Base-by-base conservation (phyloP, 2,888 invertebrate species). In the Deladenus siricidicola region DNA sequence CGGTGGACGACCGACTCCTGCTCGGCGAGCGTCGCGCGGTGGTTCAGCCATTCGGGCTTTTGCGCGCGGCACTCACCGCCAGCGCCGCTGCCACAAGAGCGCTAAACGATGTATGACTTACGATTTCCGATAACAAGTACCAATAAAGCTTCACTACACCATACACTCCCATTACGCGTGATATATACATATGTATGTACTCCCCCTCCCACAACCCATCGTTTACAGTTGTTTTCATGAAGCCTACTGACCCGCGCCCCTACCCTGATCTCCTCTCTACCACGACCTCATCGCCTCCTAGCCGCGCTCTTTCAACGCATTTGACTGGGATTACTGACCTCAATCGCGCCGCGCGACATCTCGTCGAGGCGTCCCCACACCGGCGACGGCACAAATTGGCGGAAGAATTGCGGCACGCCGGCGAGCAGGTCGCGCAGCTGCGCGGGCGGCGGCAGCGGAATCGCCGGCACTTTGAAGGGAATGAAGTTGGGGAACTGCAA, bases 1-100 rank as follows among this genome's bases (percentile, higher is more conserved):
- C 49, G 51, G 21, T 68, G 64, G 4, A 72, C 55, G n/a, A 61
- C 44, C 10, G 58, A 49, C 34, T 72, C 71, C 19, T 64, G 65
- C 29, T 72, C 72, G 6, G 69, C 69, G 14, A 69, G 53, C 14
- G 54, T 60, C 1, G 72, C 69, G 1, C 69, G 52, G 43, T 58
- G 59, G 34, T 70, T 58, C 26, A 72, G 50, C 26, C 34, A 50
- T 44, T 69, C 69, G 1, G 63, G 56, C 23, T 55, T 48, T 48
- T 69, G 69, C 24, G 63, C 47, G n/a, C 47, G 42, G 45, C 69
- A 69, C 26, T 34, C 39, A 23, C 50, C 56, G n/a, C 58, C n/a
- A n/a, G n/a, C n/a, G n/a, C n/a, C n/a, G n/a, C n/a, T n/a, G n/a
- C n/a, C n/a, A n/a, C n/a, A n/a, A n/a, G n/a, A n/a, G n/a, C n/a